Percentiles rank a stretch among this genome's conserved stretches.
phyloP scores from a whole-genome alignment of 2,113 vertebrate genomes.

The Electrona antarctica region DNA sequence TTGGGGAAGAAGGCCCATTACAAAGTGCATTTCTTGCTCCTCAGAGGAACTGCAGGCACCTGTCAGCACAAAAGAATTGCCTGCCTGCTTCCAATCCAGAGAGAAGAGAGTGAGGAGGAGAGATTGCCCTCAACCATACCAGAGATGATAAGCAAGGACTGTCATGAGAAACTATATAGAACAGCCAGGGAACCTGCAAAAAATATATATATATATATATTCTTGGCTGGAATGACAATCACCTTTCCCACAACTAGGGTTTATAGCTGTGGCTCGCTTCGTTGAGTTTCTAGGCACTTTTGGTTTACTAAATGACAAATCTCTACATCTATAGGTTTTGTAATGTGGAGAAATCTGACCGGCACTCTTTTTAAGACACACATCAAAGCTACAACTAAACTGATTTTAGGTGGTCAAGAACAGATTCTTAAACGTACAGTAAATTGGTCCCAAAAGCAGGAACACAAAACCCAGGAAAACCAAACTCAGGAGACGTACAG shows the following conservation, averaged over 20 bases:
- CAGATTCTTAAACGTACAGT: no score
- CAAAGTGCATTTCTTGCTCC: slow-evolving; percentile 58
- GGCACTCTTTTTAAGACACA: no score
- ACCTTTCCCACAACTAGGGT: neutral
- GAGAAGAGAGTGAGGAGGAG: slow-evolving; percentile 45
- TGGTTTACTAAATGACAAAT: neutral
- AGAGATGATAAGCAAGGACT: slow-evolving; percentile 15
- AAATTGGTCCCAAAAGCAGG: no score
- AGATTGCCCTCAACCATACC: slow-evolving; percentile 24
- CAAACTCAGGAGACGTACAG: no score
- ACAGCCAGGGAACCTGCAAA: slow-evolving; percentile 6
- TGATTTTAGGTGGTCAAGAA: no score
- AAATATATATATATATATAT: neutral
- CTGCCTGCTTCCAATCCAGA: slow-evolving; percentile 49
- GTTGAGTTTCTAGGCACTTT: neutral
- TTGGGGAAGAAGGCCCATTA: slow-evolving; percentile 50
- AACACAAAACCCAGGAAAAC: no score
- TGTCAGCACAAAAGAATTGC: slow-evolving; percentile 58
- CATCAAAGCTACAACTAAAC: no score
- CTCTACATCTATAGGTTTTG: no score
- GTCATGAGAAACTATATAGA: neutral
- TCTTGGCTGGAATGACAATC: neutral
- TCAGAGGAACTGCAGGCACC: slow-evolving; percentile 38
- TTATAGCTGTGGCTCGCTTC: neutral
- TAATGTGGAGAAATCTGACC: no score